Percentiles rank a stretch among this genome's conserved stretches.
Conservation (phyloP, 1,140 invertebrate genomes). For the Nephotettix cincticeps region DNA sequence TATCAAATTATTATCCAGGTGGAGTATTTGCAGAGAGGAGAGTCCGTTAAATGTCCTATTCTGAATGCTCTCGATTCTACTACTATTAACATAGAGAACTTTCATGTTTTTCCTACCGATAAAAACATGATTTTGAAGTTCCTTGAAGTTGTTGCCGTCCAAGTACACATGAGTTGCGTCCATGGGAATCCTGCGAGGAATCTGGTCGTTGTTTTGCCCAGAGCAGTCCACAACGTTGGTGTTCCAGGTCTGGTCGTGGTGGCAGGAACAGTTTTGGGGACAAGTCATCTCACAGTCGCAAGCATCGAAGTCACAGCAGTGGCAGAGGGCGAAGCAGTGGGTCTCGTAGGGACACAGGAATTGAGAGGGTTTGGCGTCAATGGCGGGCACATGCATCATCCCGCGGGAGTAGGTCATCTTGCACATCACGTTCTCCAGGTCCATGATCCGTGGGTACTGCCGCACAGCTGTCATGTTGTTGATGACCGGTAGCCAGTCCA, state of each 20-base stretch:
- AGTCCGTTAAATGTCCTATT: constrained; percentile 92
- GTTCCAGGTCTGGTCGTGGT: constrained; percentile 89
- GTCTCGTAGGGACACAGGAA: constrained; percentile 90
- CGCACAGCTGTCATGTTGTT: constrained; percentile 78
- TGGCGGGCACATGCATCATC: constrained; percentile 64
- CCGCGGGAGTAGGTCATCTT: constrained; percentile 73
- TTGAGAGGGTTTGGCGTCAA: constrained; percentile 66
- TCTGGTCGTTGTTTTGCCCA: constrained; percentile 66
- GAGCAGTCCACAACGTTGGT: constrained; percentile 92
- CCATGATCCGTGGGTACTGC: constrained; percentile 83
- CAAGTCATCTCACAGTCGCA: constrained; percentile 96
- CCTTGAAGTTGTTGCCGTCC: constrained; percentile 83
- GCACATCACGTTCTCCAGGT: constrained; percentile 82
- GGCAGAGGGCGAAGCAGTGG: constrained; percentile 90
- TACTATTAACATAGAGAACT: constrained; percentile 81
- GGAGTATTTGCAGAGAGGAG: constrained; percentile 74
- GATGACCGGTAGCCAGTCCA: constrained; percentile 88
- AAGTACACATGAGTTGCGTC: constrained; percentile 90
- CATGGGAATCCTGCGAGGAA: constrained; percentile 87
- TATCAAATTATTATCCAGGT: constrained; percentile 83
- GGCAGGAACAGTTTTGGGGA: constrained; percentile 87
- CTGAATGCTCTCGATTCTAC: constrained; percentile 80
- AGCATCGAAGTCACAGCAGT: constrained; percentile 92
- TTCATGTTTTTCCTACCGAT: constrained; percentile 89
- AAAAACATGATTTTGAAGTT: constrained; percentile 85